Evolutionary conservation across 2,113 vertebrate species (phyloP).

Genomic region (Panthera tigris): DNA sequence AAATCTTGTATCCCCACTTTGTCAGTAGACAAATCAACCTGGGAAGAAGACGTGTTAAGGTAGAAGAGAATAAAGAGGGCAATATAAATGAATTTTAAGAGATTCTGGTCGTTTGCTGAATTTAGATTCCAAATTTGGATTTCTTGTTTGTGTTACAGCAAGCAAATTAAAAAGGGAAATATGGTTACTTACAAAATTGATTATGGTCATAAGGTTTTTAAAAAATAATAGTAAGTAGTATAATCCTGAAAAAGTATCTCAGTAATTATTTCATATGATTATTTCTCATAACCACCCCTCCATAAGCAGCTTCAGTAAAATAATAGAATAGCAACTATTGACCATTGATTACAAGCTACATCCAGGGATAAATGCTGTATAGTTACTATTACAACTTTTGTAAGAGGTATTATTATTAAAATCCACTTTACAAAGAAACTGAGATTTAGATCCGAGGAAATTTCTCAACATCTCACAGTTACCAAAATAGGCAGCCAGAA

Average conservation of each 20-base stretch:
- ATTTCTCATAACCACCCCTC: neutral
- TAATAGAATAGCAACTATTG: neutral
- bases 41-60: neutral
- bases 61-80: neutral
- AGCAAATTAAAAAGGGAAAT: neutral
- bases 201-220: neutral
- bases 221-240: neutral
- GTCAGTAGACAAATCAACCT: neutral
- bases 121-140: neutral
- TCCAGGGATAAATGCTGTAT: neutral
- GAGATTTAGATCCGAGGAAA: neutral
- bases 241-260: neutral
- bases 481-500: neutral
- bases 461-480: neutral
- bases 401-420: neutral
- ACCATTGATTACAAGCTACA: neutral
- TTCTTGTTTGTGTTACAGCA: neutral
- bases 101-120: neutral
- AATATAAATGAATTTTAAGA: neutral
- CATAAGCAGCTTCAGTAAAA: neutral
- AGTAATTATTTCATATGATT: neutral
- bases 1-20: neutral
- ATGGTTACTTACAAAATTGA: neutral
- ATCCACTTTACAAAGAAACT: neutral
- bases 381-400: neutral